A percentile compares a stretch with the other conserved stretches of the same genome.
Evolutionary conservation across 2,888 invertebrate species (phyloP).

Genomic region (Subacronicta megacephala): DNA sequence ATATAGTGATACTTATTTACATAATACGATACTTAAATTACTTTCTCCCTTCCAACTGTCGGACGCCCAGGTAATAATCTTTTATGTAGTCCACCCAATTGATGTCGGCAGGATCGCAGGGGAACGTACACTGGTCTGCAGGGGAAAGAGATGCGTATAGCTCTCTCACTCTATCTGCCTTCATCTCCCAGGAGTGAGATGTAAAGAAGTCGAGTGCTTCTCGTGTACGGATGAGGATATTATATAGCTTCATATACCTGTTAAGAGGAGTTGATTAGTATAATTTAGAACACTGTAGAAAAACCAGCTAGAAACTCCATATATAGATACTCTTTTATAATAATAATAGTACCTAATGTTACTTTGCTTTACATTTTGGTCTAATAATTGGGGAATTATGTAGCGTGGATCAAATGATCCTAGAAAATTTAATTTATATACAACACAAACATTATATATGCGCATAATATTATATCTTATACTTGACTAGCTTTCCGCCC

Average conservation of each 20-base stretch:
- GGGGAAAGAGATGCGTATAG: slow-evolving; percentile 42
- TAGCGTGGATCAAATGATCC: too few species aligned
- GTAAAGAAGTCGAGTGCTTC: slow-evolving; percentile 36
- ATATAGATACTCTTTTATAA: too few species aligned
- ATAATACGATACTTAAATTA: too few species aligned
- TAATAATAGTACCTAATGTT: too few species aligned
- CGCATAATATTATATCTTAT: too few species aligned
- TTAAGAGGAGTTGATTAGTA: background rate
- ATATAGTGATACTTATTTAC: too few species aligned
- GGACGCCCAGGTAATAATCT: slow-evolving; percentile 42
- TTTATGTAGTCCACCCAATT: slow-evolving; percentile 45
- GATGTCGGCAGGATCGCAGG: slow-evolving; percentile 47
- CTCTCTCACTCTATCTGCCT: slow-evolving; percentile 31
- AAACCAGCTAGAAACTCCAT: too few species aligned
- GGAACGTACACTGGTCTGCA: slow-evolving; percentile 42
- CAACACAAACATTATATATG: too few species aligned
- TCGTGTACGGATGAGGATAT: slow-evolving; percentile 6
- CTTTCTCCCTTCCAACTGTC: slow-evolving; percentile 21
- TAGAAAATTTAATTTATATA: too few species aligned
- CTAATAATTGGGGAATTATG: too few species aligned
- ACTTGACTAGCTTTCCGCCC: too few species aligned
- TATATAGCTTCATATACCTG: slow-evolving; percentile 44
- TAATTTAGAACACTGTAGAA: background rate
- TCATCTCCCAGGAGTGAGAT: slow-evolving; percentile 43
- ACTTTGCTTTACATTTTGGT: too few species aligned